Percentiles rank a stretch among this genome's conserved stretches.
Evolutionary conservation across 2,888 invertebrate species (phyloP).

Genomic region (Hypsopygia costalis): DNA sequence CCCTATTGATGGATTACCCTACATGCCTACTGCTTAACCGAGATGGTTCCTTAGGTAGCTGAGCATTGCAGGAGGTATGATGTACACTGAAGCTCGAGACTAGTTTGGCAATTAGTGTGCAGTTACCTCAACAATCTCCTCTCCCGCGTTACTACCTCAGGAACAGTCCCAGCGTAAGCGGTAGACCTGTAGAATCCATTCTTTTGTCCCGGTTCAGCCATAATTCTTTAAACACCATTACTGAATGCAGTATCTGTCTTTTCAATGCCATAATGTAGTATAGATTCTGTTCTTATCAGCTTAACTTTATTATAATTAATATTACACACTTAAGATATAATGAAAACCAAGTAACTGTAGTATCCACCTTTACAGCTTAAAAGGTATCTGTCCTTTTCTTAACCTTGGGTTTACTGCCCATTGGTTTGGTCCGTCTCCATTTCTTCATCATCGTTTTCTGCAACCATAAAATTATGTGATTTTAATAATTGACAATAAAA

Average conservation of each 20-base stretch:
- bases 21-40: no score
- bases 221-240: constrained; percentile 10
- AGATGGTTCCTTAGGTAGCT: no score
- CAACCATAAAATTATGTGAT: constrained; percentile 38
- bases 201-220: constrained; percentile 13
- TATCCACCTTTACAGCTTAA: constrained; percentile 32
- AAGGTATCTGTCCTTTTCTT: constrained; percentile 12
- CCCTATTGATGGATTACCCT: no score
- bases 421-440: constrained; percentile 70
- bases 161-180: no score
- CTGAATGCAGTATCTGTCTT: constrained; percentile 31
- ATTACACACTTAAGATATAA: constrained; percentile 5
- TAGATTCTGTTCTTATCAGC: constrained; percentile 18
- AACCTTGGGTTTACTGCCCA: constrained; percentile 39
- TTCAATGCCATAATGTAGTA: constrained; percentile 6
- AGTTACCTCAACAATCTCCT: no score
- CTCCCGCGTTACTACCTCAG: no score
- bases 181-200: constrained; percentile 23
- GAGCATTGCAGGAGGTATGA: no score
- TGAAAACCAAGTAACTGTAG: constrained; percentile 21
- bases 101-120: no score
- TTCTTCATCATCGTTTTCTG: constrained; percentile 73
- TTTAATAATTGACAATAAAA: not conserved
- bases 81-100: no score
- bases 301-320: constrained; percentile 9